A percentile compares a stretch with the other conserved stretches of the same genome.
Evolutionary conservation across 2,113 vertebrate genomes (phyloP).

Genomic region (Etia nguti): DNA sequence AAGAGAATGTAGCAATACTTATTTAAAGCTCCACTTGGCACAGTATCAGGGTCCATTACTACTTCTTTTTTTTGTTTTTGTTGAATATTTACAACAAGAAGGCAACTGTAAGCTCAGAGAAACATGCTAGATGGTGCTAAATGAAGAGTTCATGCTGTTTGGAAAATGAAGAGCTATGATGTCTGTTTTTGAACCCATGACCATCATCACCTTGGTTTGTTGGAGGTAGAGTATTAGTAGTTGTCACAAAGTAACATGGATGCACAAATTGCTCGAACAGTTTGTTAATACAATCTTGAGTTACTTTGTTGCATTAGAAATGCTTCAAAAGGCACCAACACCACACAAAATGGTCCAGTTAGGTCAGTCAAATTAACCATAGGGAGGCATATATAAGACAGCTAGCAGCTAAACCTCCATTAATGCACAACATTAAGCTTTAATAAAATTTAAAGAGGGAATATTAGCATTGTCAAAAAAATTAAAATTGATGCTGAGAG

Average conservation of each 20-base stretch:
- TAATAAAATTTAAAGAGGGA: background rate
- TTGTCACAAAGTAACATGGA: background rate
- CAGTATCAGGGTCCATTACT: background rate
- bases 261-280: background rate
- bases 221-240: background rate
- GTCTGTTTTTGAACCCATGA: background rate
- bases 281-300: background rate
- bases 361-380: background rate
- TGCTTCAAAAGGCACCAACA: background rate
- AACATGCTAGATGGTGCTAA: background rate
- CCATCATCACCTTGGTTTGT: background rate
- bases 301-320: background rate
- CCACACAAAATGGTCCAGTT: background rate
- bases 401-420: background rate
- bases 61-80: background rate
- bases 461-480: background rate
- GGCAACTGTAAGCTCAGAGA: background rate
- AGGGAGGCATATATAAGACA: background rate
- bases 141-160: background rate
- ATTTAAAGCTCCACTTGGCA: background rate
- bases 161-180: background rate
- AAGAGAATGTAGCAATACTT: background rate
- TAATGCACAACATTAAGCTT: background rate
- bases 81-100: background rate
- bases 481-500: background rate